phyloP scores from a whole-genome alignment of 2,113 vertebrate genomes.

The Orientallactaga bullata region DNA sequence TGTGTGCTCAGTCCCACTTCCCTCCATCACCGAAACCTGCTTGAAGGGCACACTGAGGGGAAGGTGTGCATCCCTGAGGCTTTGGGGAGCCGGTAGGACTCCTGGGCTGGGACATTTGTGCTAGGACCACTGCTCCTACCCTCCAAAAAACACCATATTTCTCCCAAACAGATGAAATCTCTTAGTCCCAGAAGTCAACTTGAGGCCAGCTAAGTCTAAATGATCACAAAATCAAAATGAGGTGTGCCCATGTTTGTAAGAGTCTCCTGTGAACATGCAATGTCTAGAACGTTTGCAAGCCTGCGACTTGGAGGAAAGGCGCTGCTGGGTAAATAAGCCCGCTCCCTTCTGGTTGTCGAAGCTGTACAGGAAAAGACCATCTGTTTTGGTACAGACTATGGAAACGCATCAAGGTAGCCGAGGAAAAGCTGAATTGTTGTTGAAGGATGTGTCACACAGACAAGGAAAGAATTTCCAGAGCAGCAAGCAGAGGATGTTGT shows the following conservation, averaged over 20 bases:
- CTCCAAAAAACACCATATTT: constrained; percentile 26
- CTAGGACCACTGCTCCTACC: neutral
- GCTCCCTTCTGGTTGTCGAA: constrained; percentile 32
- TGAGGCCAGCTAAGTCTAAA: neutral
- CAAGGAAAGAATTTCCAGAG: constrained; percentile 67
- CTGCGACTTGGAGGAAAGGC: neutral
- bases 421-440: constrained; percentile 70
- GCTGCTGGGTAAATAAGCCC: neutral
- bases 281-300: constrained; percentile 8
- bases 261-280: neutral
- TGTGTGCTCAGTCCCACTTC: neutral
- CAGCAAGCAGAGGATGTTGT: constrained; percentile 61
- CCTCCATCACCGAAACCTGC: neutral
- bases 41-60: neutral
- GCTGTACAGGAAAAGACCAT: neutral
- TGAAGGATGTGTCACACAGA: constrained; percentile 61
- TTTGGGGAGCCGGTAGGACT: neutral
- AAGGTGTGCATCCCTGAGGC: neutral
- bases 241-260: neutral
- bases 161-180: constrained; percentile 38
- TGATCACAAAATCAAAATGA: constrained; percentile 44
- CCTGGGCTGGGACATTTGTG: neutral
- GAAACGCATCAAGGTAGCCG: constrained; percentile 61
- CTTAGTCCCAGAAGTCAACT: neutral
- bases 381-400: constrained; percentile 54